Base-by-base conservation (phyloP, 2,797 vertebrate species). In the Mormyrus hasselquistii region DNA sequence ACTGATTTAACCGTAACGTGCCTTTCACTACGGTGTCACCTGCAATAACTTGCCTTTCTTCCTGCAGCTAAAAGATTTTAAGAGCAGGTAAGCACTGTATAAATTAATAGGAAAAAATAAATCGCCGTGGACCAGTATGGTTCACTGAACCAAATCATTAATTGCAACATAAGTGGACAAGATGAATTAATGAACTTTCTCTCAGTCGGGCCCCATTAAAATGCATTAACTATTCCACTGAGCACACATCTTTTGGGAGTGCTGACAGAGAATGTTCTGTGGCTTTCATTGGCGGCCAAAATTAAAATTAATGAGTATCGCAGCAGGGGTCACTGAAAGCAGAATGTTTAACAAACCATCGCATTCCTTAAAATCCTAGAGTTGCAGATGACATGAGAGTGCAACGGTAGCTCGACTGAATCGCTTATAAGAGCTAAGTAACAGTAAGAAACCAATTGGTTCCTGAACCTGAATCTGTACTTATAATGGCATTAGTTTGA, bases 221-320 rank as follows among this genome's bases (percentile, higher is more conserved):
- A 47, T 86, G 57, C 59, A 69, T 62, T 14, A 84, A 52, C 29
- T 69, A 86, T 86, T 86, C 82, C 57, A 9, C 14, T 25, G 44
- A 53, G 22, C 44, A 4, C 44, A 85, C n/a, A 49, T 84, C 49
- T 59, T 47, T 10, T 41, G 38, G 79, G 65, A 44, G 73, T 79
- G 73, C 73, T 79, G 73, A 79, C 73, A n/a, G 6, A 6, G 69
- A 52, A 55, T 55, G 87, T 55, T 88, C 8, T 10, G 73, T 84
- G 29, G 22, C 59, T 50, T 52, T 88, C 65, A 44, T 88, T 29
- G 14, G 4, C 12, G 38, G 65, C 22, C 57, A 76, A 41, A 47
- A 76, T 65, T 88, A 38, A 83, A 89, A 90, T 91, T 89, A 91
- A 89, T 91, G 89, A 90, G 87, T 76, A 16, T 55, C n/a, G 44